Evolutionary conservation across 2,797 vertebrate species (phyloP), one percentile per base, ranked within the genome.

Genomic region (Zenarchopterus dispar): DNA sequence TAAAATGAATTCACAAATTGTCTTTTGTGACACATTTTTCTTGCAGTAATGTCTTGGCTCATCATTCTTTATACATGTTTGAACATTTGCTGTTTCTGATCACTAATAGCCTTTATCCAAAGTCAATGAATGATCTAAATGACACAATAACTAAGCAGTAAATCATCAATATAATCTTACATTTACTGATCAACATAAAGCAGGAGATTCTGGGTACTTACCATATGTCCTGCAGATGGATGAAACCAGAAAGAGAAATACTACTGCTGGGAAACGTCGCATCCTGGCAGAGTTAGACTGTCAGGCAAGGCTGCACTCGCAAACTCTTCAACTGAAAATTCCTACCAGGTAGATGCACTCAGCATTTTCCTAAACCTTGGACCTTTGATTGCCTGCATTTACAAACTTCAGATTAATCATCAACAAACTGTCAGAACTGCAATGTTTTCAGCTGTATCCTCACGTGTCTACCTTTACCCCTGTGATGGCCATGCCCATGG

Each of bases 361-460:
- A 77, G 59, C 53, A 28, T 43, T 54, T 68, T 53, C 18, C 4
- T 62, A 75, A 83, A 83, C 88, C 56, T 82, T 84, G 64, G 36
- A 70, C 67, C 53, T 69, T 63, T 54, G 19, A 21, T 75, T n/a
- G 23, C 39, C 21, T 17, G 0, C 50, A 5, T 67, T 70, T 62
- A 53, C 46, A 63, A 67, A 65, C 53, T 53, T 22, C 21, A 41
- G 58, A 68, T 73, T 68, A 86, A 82, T 82, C 59, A 88, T 86
- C 62, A 81, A 79, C 81, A 57, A 67, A 54, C 51, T n/a, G 23
- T 57, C 19, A 60, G 62, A 22, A 52, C 31, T 11, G 17, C 44
- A 56, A 41, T 45, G 63, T 26, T 21, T 15, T 33, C 13, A 48
- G 18, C 44, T 33, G 0, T 6, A 16, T 18, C 33, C 19, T 67